Conservation (phyloP, 2,797 vertebrate genomes). For the Sebastes iracundus region DNA sequence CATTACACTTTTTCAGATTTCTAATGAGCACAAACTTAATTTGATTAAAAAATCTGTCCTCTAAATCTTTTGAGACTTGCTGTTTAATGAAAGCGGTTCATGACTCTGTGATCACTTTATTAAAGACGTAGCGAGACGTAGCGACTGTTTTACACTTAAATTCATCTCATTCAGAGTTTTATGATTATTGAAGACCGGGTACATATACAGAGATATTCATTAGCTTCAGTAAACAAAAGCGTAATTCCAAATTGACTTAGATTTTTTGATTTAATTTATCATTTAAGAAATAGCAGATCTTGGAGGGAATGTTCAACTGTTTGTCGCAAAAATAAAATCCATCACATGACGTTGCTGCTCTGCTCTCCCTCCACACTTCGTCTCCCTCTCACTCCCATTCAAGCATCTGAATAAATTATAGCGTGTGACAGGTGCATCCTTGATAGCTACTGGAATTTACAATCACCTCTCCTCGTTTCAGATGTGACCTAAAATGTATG, state of each 20-base stretch:
- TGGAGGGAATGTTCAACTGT: neutral
- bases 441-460: neutral
- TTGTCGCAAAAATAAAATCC: conserved; percentile 14
- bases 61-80: neutral
- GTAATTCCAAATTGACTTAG: neutral
- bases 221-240: neutral
- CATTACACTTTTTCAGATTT: conserved; percentile 31
- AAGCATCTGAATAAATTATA: conserved; percentile 15
- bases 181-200: neutral
- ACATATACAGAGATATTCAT: neutral
- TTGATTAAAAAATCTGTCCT: neutral
- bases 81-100: neutral
- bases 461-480: neutral
- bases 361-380: conserved; percentile 28
- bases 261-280: neutral
- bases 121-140: neutral
- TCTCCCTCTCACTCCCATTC: conserved; percentile 4
- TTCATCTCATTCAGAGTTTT: conserved; percentile 7
- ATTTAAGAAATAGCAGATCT: conserved; percentile 1
- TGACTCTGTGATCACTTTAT: neutral
- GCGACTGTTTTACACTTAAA: conserved; percentile 3
- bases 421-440: neutral
- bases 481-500: neutral
- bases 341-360: conserved; percentile 11
- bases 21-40: conserved; percentile 21